Evolutionary conservation across 2,113 vertebrate species (phyloP).

Genomic region (Dascyllus trimaculatus): DNA sequence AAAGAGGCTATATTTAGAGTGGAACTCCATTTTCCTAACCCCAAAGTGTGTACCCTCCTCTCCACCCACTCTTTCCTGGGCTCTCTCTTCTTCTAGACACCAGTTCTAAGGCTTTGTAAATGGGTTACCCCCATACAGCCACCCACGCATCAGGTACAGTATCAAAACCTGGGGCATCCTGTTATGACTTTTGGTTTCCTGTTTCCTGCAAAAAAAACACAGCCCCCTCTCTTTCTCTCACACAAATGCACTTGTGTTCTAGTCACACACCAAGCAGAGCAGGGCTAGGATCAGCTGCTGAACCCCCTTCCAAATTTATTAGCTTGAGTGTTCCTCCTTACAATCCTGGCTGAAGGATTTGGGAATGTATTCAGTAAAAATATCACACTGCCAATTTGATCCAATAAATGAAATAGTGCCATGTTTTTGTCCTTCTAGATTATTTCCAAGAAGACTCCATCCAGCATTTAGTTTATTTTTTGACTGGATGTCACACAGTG

Average conservation of each 20-base stretch:
- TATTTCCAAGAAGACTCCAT: background rate
- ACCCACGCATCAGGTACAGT: slow-evolving; percentile 85
- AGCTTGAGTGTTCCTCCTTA: slow-evolving; percentile 13
- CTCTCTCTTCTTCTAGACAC: slow-evolving; percentile 59
- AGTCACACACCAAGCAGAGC: slow-evolving; percentile 39
- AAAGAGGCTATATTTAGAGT: slow-evolving; percentile 75
- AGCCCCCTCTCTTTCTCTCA: slow-evolving; percentile 26
- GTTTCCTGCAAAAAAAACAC: slow-evolving; percentile 78
- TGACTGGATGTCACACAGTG: no score
- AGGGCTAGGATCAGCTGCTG: slow-evolving; percentile 49
- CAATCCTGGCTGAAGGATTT: slow-evolving; percentile 27
- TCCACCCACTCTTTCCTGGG: slow-evolving; percentile 76
- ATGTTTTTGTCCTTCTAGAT: background rate
- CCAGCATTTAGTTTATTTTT: background rate
- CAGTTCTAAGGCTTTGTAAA: slow-evolving; percentile 58
- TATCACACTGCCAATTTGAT: slow-evolving; percentile 17
- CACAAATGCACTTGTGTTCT: slow-evolving; percentile 45
- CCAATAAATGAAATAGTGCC: background rate
- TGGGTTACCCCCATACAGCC: slow-evolving; percentile 81
- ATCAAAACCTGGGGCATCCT: slow-evolving; percentile 83
- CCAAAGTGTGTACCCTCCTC: slow-evolving; percentile 66
- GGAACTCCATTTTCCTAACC: slow-evolving; percentile 78
- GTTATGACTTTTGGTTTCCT: slow-evolving; percentile 85
- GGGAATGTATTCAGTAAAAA: background rate
- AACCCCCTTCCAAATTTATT: slow-evolving; percentile 34